Conservation (phyloP, 2,113 vertebrate species). For the Erythrocebus patas region DNA sequence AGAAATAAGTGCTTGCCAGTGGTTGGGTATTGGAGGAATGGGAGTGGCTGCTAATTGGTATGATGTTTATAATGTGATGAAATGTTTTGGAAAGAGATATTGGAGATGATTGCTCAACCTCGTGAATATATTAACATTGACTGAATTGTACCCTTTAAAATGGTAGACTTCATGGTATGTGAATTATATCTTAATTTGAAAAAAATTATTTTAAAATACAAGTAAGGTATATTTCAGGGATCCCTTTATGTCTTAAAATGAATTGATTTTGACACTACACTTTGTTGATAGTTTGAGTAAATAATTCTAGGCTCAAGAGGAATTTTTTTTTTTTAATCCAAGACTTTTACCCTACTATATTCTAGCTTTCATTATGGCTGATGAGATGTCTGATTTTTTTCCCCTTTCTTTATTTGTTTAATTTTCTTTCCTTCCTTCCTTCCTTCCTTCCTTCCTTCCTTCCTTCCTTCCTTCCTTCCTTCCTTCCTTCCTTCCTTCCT, state of each 20-base stretch:
- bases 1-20: background rate
- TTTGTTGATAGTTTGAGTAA: background rate
- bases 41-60: background rate
- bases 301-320: background rate
- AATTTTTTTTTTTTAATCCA: background rate
- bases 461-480: too few relatives aligned
- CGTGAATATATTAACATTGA: background rate
- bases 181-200: background rate
- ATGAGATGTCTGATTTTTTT: background rate
- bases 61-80: background rate
- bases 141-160: background rate
- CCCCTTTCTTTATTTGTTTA: background rate
- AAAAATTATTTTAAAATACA: background rate
- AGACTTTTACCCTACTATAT: background rate
- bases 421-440: background rate
- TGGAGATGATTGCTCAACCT: background rate
- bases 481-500: too few relatives aligned
- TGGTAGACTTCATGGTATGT: background rate
- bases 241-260: background rate
- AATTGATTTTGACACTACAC: background rate
- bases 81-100: background rate
- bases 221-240: background rate
- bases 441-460: background rate
- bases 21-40: background rate
- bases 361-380: background rate